A percentile compares a stretch with the other conserved stretches of the same genome.
Conservation (phyloP, 2,888 invertebrate species). For the Beris morrisii region DNA sequence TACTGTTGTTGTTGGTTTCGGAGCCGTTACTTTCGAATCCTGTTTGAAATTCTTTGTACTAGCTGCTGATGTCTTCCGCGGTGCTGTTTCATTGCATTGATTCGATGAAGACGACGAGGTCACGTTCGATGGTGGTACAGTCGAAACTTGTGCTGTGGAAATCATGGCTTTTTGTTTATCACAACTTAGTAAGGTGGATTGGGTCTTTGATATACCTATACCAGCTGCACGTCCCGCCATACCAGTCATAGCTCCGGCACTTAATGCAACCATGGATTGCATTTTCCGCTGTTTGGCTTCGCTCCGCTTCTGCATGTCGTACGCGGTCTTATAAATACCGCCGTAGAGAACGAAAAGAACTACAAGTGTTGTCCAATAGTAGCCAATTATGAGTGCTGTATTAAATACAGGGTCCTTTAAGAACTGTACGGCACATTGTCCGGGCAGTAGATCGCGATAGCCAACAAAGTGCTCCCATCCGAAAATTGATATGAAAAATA, state of each 20-base stretch:
- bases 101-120: constrained; percentile 46
- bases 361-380: constrained; percentile 96
- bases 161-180: constrained; percentile 66
- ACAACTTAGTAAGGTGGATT: constrained; percentile 68
- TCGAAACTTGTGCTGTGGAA: constrained; percentile 44
- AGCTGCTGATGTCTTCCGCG: constrained; percentile 41
- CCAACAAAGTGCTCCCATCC: constrained; percentile 99
- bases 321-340: constrained; percentile 96
- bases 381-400: constrained; percentile 93
- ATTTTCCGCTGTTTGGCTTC: constrained; percentile 95
- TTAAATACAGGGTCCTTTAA: constrained; percentile 96
- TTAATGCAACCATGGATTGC: constrained; percentile 91
- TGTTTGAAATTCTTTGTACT: constrained; percentile 47
- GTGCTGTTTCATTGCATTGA: constrained; percentile 42
- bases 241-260: constrained; percentile 87
- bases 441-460: constrained; percentile 80
- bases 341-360: constrained; percentile 95
- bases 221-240: constrained; percentile 88
- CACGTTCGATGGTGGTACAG: constrained; percentile 42
- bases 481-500: constrained; percentile 98
- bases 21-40: constrained; percentile 58
- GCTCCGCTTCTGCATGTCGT: constrained; percentile 96
- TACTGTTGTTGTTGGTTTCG: constrained; percentile 60
- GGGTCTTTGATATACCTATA: constrained; percentile 79
- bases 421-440: constrained; percentile 95